Evolutionary conservation across 1,140 invertebrate species (phyloP).

Genomic region (Apis cerana): DNA sequence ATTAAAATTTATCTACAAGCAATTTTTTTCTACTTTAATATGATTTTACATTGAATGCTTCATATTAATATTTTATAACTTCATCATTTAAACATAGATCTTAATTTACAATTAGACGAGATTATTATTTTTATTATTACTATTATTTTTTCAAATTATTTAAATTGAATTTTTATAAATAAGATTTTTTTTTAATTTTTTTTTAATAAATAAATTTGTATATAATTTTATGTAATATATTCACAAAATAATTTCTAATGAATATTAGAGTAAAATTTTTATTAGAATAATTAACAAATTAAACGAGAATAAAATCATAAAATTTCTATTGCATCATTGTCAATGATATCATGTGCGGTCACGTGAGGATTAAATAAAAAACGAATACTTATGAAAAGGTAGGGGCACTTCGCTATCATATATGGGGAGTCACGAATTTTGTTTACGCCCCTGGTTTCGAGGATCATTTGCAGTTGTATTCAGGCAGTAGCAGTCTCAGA

Average conservation of each 20-base stretch:
- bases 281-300: neutral
- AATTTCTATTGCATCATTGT: conserved; percentile 5
- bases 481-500: conserved; percentile 66
- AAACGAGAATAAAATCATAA: neutral
- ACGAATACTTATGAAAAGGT: neutral
- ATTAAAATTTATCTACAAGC: neutral
- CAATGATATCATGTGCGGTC: neutral
- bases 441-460: conserved; percentile 42
- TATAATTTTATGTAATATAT: neutral
- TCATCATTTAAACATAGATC: neutral
- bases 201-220: neutral
- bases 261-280: neutral
- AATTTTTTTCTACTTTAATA: neutral
- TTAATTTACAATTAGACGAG: neutral
- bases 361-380: neutral
- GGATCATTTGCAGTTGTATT: conserved; percentile 61
- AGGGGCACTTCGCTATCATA: neutral
- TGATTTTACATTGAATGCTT: neutral
- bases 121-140: no score
- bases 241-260: neutral
- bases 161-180: neutral
- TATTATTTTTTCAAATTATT: neutral
- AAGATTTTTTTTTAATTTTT: neutral
- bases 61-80: neutral
- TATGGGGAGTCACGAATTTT: neutral